These are phyloP conservation scores for Salminus brasiliensis DNA, from an alignment of 2,113 vertebrate genomes.

Conservation along the genomic window DNA sequence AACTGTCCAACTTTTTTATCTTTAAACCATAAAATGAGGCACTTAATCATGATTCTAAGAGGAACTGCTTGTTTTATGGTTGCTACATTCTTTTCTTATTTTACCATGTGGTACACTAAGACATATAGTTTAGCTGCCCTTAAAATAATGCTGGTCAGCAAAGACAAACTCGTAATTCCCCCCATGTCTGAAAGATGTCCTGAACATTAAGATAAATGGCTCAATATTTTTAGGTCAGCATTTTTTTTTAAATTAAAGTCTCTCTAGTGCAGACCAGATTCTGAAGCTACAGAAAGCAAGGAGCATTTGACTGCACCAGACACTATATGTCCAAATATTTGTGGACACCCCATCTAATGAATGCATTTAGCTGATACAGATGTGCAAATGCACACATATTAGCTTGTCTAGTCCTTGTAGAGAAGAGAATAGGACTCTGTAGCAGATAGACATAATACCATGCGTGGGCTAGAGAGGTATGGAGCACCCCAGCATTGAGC, in stretches of 20 bases:
- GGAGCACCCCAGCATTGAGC: too few relatives aligned
- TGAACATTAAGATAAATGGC: constrained; percentile 48
- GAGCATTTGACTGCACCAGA: not conserved
- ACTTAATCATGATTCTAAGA: constrained; percentile 20
- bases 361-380: too few relatives aligned
- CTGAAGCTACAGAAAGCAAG: not conserved
- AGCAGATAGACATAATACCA: too few relatives aligned
- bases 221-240: constrained; percentile 37
- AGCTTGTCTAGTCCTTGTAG: too few relatives aligned
- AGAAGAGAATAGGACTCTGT: too few relatives aligned
- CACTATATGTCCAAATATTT: too few relatives aligned
- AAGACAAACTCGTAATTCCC: constrained; percentile 53
- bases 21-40: constrained; percentile 19
- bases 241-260: not conserved
- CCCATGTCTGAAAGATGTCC: constrained; percentile 39
- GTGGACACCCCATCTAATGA: too few relatives aligned
- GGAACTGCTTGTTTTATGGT: constrained; percentile 32
- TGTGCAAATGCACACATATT: too few relatives aligned
- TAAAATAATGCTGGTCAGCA: constrained; percentile 52
- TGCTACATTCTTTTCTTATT: constrained; percentile 31
- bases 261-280: constrained; percentile 1
- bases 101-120: constrained; percentile 28
- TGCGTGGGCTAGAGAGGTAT: too few relatives aligned
- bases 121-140: constrained; percentile 10
- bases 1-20: not conserved